Base-by-base conservation (phyloP, 2,797 vertebrate species). In the Rhinella marina region DNA sequence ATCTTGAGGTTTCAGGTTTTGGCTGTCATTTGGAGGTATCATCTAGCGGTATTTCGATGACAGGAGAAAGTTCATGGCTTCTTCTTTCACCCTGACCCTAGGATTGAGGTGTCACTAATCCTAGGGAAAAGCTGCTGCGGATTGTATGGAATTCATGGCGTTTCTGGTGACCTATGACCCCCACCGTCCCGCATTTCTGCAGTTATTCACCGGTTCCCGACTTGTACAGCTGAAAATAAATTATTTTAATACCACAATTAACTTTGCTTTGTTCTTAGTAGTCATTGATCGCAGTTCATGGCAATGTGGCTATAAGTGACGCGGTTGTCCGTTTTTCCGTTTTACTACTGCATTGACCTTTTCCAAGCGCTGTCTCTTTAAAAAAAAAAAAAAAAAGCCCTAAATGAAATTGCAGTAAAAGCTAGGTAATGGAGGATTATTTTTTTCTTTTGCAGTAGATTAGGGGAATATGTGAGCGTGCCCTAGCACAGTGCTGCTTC, bases 191-290 rank as follows among this genome's bases (percentile, higher is more conserved):
- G 75, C n/a, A 52, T 52, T 52, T 50, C 21, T 73, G 48, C 21
- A n/a, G 73, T 13, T 2, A 48, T 19, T 52, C 16, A 41, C 32
- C 11, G 19, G 48, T 73, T 32, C 32, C 23, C 48, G 90, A 9
- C 56, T 29, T 80, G 59, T 81, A 52, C 91, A 89, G 91, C n/a
- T 90, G 86, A 68, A 92, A 93, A 92, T 94, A 93, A 93, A 93
- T 94, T 94, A 94, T 93, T 95, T 94, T 94, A 89, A 88, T 90
- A 91, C 0, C 64, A 85, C 23, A 11, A 17, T 12, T 62, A 19
- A 7, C 16, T 3, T 75, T 32, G 48, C 0, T 32, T 56, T 0
- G 0, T 83, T 19, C 9, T 32, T 72, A 23, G 68, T 54, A 4
- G 12, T 25, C 27, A 7, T 64, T 21, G 7, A 21, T 10, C 4